phyloP scores from a whole-genome alignment of 2,797 vertebrate genomes.

The Phylloscopus collybita region DNA sequence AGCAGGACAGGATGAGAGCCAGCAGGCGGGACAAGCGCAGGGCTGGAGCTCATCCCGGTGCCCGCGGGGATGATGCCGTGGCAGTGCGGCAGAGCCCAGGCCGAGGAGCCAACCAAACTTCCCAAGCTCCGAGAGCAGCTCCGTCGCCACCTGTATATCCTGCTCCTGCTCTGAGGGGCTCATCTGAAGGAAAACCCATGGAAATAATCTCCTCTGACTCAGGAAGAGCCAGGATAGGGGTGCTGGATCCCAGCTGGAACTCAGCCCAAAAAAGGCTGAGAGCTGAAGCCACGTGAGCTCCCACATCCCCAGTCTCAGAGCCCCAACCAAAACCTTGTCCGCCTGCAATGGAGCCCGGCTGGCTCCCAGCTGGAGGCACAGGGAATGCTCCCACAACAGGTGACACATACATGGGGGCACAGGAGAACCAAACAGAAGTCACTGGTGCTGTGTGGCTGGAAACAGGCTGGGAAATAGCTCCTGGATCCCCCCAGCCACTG shows the following conservation, averaged over 20 bases:
- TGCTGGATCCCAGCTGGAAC: background rate
- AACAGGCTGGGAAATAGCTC: background rate
- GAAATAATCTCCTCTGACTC: background rate
- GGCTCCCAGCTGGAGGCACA: background rate
- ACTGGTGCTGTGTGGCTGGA: rapidly evolving
- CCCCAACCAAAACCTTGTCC: rapidly evolving
- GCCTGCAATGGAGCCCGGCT: rapidly evolving
- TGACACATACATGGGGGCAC: rapidly evolving
- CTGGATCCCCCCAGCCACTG: rapidly evolving
- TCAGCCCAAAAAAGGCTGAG: background rate
- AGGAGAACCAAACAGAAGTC: background rate
- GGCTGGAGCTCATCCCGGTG: background rate
- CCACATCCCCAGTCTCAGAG: background rate
- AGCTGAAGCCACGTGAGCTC: rapidly evolving
- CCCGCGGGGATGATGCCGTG: rapidly evolving
- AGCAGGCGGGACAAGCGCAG: rapidly evolving
- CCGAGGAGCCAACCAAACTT: background rate
- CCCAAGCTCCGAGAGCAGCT: background rate
- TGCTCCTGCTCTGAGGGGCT: rapidly evolving
- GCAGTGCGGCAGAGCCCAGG: background rate
- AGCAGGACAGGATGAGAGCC: background rate
- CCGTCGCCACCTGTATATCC: rapidly evolving
- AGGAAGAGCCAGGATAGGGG: rapidly evolving
- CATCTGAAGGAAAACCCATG: background rate
- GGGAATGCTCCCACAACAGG: background rate